A percentile compares a stretch with the other conserved stretches of the same genome.
Evolutionary conservation across 2,113 vertebrate genomes (phyloP).

Genomic region (Pseudopodoces humilis): DNA sequence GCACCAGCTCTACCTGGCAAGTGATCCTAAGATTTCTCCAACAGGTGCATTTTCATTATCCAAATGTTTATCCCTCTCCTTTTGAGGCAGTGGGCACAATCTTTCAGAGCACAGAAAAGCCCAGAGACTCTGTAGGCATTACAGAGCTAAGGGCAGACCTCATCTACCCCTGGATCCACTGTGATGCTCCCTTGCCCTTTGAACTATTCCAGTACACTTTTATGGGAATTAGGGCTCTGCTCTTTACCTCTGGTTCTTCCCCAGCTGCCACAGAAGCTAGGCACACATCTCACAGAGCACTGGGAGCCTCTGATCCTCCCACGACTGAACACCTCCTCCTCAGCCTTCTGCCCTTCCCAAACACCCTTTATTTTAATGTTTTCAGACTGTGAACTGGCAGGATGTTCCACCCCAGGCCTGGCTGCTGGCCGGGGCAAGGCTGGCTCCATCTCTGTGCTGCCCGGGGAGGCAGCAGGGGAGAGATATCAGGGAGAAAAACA

Average conservation of each 20-base stretch:
- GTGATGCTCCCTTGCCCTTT: background rate
- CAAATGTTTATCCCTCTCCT: background rate
- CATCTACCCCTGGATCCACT: background rate
- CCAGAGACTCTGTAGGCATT: background rate
- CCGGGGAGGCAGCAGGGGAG: accelerated
- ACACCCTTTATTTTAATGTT: background rate
- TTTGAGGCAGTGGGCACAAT: background rate
- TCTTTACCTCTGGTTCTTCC: background rate
- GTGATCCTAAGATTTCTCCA: background rate
- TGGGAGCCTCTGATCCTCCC: background rate
- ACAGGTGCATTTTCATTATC: background rate
- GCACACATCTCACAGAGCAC: background rate
- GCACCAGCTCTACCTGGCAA: background rate
- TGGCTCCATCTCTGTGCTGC: background rate
- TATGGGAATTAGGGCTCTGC: background rate
- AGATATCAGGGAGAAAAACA: background rate
- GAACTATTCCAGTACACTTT: background rate
- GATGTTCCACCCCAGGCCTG: background rate
- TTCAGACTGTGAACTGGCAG: background rate
- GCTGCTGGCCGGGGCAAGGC: background rate
- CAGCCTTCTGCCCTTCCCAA: background rate
- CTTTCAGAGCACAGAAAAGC: background rate
- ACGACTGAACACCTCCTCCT: background rate
- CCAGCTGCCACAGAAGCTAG: background rate
- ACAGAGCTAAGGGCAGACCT: background rate